A percentile compares a stretch with the other conserved stretches of the same genome.
Conservation (phyloP, 2,113 vertebrate species). For the Illadopsis cleaveri region DNA sequence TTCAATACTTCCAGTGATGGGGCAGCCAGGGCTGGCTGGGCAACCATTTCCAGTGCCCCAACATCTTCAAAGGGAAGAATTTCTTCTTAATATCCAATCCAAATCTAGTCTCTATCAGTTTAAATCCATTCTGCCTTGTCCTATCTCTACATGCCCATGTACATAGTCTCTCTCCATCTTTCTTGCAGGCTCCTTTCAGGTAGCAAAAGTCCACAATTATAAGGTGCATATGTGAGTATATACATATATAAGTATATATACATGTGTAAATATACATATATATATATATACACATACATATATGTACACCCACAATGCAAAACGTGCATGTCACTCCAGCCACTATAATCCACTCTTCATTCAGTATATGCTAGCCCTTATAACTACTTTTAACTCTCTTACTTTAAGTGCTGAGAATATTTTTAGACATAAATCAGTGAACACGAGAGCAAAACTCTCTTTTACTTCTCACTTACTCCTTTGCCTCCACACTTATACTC, state of each 20-base stretch:
- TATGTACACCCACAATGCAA: not conserved
- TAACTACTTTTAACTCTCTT: not conserved
- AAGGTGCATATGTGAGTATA: not conserved
- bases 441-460: not conserved
- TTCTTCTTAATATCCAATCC: not conserved
- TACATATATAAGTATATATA: not conserved
- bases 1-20: not conserved
- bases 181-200: not conserved
- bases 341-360: not conserved
- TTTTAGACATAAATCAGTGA: not conserved
- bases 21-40: not conserved
- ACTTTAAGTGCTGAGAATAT: not conserved
- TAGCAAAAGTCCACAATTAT: not conserved
- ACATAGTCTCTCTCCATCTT: not conserved
- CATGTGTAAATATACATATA: fast-evolving
- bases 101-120: not conserved
- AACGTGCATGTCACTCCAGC: not conserved
- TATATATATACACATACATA: not conserved
- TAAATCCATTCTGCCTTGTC: not conserved
- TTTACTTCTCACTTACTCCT: not conserved
- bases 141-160: not conserved
- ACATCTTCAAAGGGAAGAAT: not conserved
- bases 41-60: not conserved
- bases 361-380: not conserved
- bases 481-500: not conserved